Conservation (phyloP, 1,140 invertebrate species). For the Eupeodes corollae region DNA sequence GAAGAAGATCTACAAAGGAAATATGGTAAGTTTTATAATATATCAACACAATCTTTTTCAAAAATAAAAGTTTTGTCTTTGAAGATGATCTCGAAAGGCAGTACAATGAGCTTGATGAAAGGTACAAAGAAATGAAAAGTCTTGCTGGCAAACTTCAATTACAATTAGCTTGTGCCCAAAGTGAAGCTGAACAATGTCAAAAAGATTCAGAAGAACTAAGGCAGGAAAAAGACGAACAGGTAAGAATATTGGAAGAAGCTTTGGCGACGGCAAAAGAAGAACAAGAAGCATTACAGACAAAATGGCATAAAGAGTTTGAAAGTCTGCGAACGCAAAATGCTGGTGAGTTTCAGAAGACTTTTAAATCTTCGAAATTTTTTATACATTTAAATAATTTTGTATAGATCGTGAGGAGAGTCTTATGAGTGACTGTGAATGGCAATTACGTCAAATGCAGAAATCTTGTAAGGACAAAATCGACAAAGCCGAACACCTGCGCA, state of each 20-base stretch:
- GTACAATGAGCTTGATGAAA: constrained; percentile 39
- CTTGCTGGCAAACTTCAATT: constrained; percentile 27
- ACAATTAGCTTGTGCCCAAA: constrained; percentile 24
- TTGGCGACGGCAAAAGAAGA: constrained; percentile 48
- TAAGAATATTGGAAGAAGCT: constrained; percentile 43
- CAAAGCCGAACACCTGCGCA: constrained; percentile 42
- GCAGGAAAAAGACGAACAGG: constrained; percentile 36
- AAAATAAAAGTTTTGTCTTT: not conserved
- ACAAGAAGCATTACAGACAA: constrained; percentile 44
- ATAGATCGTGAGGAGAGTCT: constrained; percentile 48
- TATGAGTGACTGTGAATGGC: constrained; percentile 58
- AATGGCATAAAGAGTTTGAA: constrained; percentile 52
- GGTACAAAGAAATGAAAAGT: constrained; percentile 40
- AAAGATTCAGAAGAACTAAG: constrained; percentile 37
- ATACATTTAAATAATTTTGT: constrained; percentile 8
- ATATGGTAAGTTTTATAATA: constrained; percentile 34
- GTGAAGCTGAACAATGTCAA: constrained; percentile 23
- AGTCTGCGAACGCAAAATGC: constrained; percentile 41
- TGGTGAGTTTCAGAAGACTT: constrained; percentile 9
- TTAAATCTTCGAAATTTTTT: not conserved
- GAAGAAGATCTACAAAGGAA: constrained; percentile 40
- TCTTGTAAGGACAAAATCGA: constrained; percentile 49
- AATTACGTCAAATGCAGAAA: constrained; percentile 51
- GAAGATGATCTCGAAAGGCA: constrained; percentile 39
- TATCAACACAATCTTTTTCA: not conserved